A percentile compares a stretch with the other conserved stretches of the same genome.
These are phyloP conservation scores for Rhagoletis pomonella DNA, from an alignment of 1,140 invertebrate genomes.

Conservation along the genomic window DNA sequence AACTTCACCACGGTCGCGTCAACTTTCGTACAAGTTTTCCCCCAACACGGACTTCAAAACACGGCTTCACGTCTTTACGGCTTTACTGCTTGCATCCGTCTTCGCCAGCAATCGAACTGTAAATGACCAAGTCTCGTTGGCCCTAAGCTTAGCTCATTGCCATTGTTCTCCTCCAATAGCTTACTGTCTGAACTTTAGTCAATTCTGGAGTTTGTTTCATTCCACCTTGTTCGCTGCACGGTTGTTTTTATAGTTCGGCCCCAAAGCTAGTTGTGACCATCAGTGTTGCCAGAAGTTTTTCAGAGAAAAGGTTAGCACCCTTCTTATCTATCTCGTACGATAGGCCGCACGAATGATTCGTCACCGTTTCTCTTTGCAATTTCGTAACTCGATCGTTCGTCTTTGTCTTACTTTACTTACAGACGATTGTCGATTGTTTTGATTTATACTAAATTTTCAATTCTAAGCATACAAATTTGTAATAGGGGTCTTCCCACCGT, in stretches of 20 bases:
- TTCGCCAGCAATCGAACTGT: conserved; percentile 30
- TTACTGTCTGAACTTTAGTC: not conserved
- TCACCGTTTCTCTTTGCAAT: no score
- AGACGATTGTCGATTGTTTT: no score
- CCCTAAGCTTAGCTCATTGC: conserved; percentile 28
- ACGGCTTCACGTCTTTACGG: not conserved
- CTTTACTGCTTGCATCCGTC: conserved; percentile 7
- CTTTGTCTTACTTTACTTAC: no score
- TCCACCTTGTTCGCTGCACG: not conserved
- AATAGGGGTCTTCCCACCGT: no score
- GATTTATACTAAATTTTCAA: no score
- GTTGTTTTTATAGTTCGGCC: not conserved
- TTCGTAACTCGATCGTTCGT: no score
- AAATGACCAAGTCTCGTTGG: conserved; percentile 39
- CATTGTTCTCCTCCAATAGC: not conserved
- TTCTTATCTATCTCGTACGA: no score
- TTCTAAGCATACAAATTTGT: no score
- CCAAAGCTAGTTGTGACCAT: not conserved
- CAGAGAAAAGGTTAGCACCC: no score
- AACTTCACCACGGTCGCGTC: not conserved
- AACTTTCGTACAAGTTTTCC: conserved; percentile 4
- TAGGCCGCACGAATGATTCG: no score
- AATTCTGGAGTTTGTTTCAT: conserved; percentile 22
- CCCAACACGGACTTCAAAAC: not conserved
- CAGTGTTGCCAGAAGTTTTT: no score